Evolutionary conservation across 1,140 invertebrate species (phyloP), one percentile per base, ranked within the genome.

Genomic region (Frieseomelitta varia): DNA sequence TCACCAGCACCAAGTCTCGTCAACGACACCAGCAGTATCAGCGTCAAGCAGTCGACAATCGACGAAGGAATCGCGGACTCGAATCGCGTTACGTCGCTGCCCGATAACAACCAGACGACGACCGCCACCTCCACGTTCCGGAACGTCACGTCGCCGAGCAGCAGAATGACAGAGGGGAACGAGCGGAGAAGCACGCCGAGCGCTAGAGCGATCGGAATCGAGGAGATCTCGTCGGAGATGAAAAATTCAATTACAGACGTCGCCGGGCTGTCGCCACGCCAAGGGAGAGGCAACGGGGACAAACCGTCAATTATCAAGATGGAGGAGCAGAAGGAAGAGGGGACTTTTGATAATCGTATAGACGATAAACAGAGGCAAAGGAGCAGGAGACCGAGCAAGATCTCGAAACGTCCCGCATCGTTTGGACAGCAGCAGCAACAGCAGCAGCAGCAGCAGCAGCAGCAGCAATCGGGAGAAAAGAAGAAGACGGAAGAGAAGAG

Each of bases 211-310:
- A 83, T 63, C 61, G 55, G 80, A 79, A 58, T 81, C 68, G 72
- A 88, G 81, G 75, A 68, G 56, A 73, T 51, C n/a, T 56, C 78
- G 51, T 30, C 72, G 68, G 76, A 88, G 75, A 53, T 30, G 74
- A 84, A 88, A 72, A 81, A 88, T 88, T 88, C 75, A 76, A 86
- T 85, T 65, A 86, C 63, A 53, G 67, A 86, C 56, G 47, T 27
- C 47, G 79, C 30, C 76, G 61, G 67, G 0, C 11, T 27, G 65
- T 56, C 74, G n/a, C 39, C 39, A 39, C 39, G 39, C 39, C 71
- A 73, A n/a, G 63, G 71, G 12, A 47, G 51, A 10, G 56, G 51
- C 53, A 56, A 4, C 71, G 65, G 82, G 15, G 68, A 55, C 4
- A 75, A 82, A 61, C 61, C 67, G 85, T 80, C 87, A 55, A 81